Conservation (phyloP, 2,797 vertebrate species). For the Labeo calbasu region DNA sequence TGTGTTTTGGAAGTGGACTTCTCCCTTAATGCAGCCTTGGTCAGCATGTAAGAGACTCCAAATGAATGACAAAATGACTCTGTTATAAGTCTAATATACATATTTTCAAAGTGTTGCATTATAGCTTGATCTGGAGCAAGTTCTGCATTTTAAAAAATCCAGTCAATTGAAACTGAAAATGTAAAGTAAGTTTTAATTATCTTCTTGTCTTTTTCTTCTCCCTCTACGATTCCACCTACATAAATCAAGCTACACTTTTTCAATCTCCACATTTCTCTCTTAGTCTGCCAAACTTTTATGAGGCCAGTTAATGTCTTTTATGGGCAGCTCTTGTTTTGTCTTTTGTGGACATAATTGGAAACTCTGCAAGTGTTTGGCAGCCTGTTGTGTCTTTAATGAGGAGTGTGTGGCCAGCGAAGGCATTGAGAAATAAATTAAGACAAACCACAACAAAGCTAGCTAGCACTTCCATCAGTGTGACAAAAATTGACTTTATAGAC, state of each 20-base stretch:
- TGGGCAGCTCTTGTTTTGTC: slow-evolving; percentile 66
- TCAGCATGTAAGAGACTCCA: background rate
- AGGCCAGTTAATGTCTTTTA: slow-evolving; percentile 65
- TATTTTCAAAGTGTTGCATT: too few species aligned
- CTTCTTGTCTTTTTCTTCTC: background rate
- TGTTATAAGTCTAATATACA: too few species aligned
- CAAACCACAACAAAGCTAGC: slow-evolving; percentile 1
- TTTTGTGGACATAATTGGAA: slow-evolving; percentile 69
- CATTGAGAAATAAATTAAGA: slow-evolving; percentile 29
- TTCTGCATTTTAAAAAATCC: background rate
- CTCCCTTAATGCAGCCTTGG: background rate
- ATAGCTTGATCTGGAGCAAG: background rate
- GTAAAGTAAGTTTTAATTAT: background rate
- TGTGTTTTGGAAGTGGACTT: too few species aligned
- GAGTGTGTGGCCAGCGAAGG: slow-evolving; percentile 56
- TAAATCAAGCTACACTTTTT: slow-evolving; percentile 33
- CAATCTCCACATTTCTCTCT: slow-evolving; percentile 17
- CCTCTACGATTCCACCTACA: background rate
- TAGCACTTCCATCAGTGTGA: background rate
- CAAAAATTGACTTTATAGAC: background rate
- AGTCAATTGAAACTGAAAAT: background rate
- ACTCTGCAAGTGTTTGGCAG: slow-evolving; percentile 65
- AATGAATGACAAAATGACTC: background rate
- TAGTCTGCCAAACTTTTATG: slow-evolving; percentile 67
- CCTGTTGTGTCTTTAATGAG: slow-evolving; percentile 57